Percentiles rank a stretch among this genome's conserved stretches.
These are phyloP conservation scores for Norana najaformis DNA, from an alignment of 2,888 invertebrate species.

Conservation along the genomic window DNA sequence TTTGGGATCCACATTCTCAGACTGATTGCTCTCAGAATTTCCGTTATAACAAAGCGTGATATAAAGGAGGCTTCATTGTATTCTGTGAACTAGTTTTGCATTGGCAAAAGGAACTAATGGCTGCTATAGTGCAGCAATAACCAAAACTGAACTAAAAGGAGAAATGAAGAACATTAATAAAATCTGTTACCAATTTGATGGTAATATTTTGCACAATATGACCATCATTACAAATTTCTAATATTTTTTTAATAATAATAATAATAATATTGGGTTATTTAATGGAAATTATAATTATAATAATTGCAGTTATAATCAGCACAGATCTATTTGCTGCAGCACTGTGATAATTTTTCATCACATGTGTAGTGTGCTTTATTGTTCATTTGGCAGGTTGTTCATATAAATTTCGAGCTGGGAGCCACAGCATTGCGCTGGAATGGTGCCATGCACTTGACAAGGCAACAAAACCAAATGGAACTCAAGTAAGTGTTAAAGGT, in stretches of 20 bases:
- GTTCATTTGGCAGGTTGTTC: conserved; percentile 67
- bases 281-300: neutral
- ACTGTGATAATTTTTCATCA: neutral
- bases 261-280: neutral
- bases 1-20: no score
- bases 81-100: neutral
- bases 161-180: neutral
- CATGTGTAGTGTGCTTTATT: neutral
- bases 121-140: neutral
- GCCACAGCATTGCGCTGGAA: conserved; percentile 73
- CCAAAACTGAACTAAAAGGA: neutral
- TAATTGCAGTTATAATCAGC: neutral
- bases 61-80: no score
- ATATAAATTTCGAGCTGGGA: conserved; percentile 77
- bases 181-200: neutral
- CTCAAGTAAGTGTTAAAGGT: conserved; percentile 49
- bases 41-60: no score
- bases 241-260: neutral
- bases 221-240: neutral
- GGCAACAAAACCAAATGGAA: conserved; percentile 62
- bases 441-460: conserved; percentile 79
- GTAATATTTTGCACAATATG: neutral
- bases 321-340: neutral
- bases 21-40: no score
- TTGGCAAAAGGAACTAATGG: neutral